phyloP scores from a whole-genome alignment of 2,888 invertebrate genomes.

The Nephrotoma flavescens region DNA sequence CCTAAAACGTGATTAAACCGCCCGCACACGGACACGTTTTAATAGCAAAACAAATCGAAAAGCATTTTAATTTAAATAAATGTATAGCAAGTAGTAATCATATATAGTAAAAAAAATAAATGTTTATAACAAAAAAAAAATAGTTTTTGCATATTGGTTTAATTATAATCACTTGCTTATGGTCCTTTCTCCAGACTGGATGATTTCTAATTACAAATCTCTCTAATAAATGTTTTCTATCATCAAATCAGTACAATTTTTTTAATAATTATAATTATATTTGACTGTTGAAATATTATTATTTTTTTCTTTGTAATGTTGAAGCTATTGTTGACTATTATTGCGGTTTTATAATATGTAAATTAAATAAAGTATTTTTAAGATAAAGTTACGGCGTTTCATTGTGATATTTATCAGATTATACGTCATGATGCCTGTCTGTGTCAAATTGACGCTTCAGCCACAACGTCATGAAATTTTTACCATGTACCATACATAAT shows the following conservation, averaged over 20 bases:
- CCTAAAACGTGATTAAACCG: not conserved
- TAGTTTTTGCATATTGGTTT: not conserved
- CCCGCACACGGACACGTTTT: too few species aligned
- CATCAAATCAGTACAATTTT: not conserved
- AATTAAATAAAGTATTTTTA: not conserved
- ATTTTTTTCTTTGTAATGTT: not conserved
- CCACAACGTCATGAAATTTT: too few species aligned
- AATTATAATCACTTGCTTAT: not conserved
- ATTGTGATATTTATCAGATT: too few species aligned
- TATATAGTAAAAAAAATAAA: not conserved
- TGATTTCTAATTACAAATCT: not conserved
- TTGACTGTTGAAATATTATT: not conserved
- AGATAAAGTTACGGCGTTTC: not conserved
- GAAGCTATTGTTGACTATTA: not conserved
- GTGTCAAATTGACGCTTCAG: too few species aligned
- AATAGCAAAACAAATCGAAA: not conserved
- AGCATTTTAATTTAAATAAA: not conserved
- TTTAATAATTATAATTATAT: not conserved
- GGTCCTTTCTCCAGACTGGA: not conserved
- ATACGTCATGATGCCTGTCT: too few species aligned
- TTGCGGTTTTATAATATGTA: not conserved
- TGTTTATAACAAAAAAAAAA: not conserved
- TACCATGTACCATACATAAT: too few species aligned
- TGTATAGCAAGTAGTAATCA: not conserved
- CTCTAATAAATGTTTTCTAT: not conserved